These are phyloP conservation scores for Nemopilema nomurai DNA, from an alignment of 30 jellyfish, hydroid and myxozoan species.

Conservation along the genomic window DNA sequence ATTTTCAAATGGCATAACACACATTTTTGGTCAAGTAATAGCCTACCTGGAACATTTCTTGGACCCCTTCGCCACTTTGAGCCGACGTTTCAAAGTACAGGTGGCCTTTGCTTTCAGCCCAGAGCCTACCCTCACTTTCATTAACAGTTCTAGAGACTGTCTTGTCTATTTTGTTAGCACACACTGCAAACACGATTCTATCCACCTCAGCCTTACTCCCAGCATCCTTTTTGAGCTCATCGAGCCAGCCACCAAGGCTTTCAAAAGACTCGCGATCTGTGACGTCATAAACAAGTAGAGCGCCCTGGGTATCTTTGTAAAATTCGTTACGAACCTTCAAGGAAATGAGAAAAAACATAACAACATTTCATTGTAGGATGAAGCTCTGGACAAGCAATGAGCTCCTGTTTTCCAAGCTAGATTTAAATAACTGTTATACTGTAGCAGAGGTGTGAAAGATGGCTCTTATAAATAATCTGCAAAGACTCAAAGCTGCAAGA, in stretches of 20 bases:
- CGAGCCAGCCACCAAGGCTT: conserved; percentile 70
- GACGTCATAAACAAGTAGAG: conserved; percentile 80
- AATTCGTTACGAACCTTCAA: conserved; percentile 88
- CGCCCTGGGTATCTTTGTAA: conserved; percentile 87
- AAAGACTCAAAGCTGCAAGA: too few relatives aligned
- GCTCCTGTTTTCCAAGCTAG: too few relatives aligned
- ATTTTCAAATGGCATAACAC: too few relatives aligned
- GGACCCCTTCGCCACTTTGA: conserved; percentile 83
- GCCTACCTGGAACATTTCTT: conserved; percentile 67
- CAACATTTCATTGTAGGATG: not conserved
- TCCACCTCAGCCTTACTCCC: conserved; percentile 54
- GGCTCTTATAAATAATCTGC: too few relatives aligned
- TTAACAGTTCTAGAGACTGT: conserved; percentile 40
- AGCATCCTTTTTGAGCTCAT: conserved; percentile 68
- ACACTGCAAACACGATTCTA: conserved; percentile 62
- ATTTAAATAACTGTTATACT: too few relatives aligned
- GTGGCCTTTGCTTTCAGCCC: conserved; percentile 87
- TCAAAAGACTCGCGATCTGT: conserved; percentile 66
- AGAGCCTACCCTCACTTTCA: conserved; percentile 71
- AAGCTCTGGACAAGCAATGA: too few relatives aligned
- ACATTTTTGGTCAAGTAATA: too few relatives aligned
- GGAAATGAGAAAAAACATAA: not conserved
- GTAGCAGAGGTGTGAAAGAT: too few relatives aligned
- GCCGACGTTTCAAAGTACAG: conserved; percentile 87
- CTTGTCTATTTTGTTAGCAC: conserved; percentile 74